Conservation (phyloP, 2,113 vertebrate genomes). For the Gobiocypris rarus region DNA sequence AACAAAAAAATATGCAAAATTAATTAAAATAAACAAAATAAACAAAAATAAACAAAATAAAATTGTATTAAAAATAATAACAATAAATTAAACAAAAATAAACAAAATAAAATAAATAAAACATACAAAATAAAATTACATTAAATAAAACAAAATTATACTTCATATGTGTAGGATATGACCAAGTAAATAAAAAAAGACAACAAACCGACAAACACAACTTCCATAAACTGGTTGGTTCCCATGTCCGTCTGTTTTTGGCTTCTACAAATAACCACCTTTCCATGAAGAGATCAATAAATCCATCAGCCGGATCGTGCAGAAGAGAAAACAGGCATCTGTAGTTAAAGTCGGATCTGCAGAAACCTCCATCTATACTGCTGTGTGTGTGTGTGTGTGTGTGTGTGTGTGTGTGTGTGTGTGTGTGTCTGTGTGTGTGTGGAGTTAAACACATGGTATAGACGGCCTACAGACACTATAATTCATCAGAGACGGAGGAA, state of each 20-base stretch:
- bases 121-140: no score
- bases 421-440: background rate
- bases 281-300: slow-evolving; percentile 53
- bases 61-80: no score
- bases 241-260: slow-evolving; percentile 26
- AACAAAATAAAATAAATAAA: no score
- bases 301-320: slow-evolving; percentile 33
- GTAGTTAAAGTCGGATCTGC: background rate
- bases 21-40: no score
- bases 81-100: no score
- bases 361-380: slow-evolving; percentile 10
- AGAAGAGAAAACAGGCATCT: background rate
- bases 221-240: background rate
- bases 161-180: background rate
- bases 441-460: slow-evolving; percentile 59
- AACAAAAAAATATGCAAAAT: no score
- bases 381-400: background rate
- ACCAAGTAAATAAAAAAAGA: background rate
- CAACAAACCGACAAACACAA: background rate
- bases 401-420: background rate
- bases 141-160: background rate
- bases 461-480: slow-evolving; percentile 64
- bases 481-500: slow-evolving; percentile 46
- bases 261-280: slow-evolving; percentile 49
- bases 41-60: no score